phyloP scores from a whole-genome alignment of 2,113 vertebrate species.

The Mobula hypostoma region DNA sequence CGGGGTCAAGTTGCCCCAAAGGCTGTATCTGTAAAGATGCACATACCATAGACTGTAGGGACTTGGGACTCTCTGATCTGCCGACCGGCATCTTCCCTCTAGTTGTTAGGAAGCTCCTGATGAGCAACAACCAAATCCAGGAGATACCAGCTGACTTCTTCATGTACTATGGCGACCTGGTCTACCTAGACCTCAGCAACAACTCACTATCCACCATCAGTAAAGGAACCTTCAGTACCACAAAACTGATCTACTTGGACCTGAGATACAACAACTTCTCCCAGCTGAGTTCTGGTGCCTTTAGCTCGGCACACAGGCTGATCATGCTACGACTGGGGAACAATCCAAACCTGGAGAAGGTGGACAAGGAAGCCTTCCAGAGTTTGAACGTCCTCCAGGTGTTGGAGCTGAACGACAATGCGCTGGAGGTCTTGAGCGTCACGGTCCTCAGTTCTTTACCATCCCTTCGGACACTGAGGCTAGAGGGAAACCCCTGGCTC shows the following conservation, averaged over 20 bases:
- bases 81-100: constrained; percentile 76
- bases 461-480: constrained; percentile 72
- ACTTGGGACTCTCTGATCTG: constrained; percentile 75
- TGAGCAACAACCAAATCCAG: constrained; percentile 85
- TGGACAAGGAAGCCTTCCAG: constrained; percentile 80
- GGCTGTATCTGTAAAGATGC: constrained; percentile 79
- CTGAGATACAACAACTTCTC: constrained; percentile 91
- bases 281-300: constrained; percentile 76
- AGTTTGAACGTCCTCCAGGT: constrained; percentile 84
- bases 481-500: constrained; percentile 95
- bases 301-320: constrained; percentile 78
- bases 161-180: constrained; percentile 87
- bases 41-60: constrained; percentile 82
- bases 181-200: constrained; percentile 91
- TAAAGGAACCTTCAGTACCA: constrained; percentile 82
- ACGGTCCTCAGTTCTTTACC: constrained; percentile 74
- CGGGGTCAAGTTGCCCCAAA: constrained; percentile 66
- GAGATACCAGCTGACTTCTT: constrained; percentile 87
- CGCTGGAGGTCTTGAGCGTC: constrained; percentile 74
- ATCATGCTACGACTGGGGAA: constrained; percentile 80
- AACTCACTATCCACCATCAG: constrained; percentile 82
- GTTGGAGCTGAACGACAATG: constrained; percentile 83
- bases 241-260: constrained; percentile 86
- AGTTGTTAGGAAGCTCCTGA: constrained; percentile 83
- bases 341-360: constrained; percentile 79